phyloP scores from a whole-genome alignment of 2,888 invertebrate species.

The Choreutis nemorana region DNA sequence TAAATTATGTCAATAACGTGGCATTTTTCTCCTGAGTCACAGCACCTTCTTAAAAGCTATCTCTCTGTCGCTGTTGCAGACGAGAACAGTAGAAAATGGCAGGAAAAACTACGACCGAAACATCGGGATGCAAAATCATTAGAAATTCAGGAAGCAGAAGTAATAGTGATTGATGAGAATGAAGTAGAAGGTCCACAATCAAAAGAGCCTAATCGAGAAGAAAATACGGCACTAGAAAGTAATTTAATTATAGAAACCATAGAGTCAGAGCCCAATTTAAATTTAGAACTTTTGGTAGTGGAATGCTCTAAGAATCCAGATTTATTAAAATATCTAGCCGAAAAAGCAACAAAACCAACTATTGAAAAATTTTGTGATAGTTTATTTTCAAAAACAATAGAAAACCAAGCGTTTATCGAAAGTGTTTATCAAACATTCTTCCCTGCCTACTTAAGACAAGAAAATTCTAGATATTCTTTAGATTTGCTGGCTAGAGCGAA shows the following conservation, averaged over 20 bases:
- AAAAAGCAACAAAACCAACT: conserved; percentile 17
- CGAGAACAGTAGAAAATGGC: too few relatives aligned
- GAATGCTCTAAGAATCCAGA: conserved; percentile 19
- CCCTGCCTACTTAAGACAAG: conserved; percentile 21
- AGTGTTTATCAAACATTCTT: conserved; percentile 23
- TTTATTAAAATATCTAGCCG: conserved; percentile 20
- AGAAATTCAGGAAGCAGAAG: too few relatives aligned
- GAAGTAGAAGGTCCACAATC: too few relatives aligned
- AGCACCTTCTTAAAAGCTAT: too few relatives aligned
- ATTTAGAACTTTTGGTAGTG: conserved; percentile 18
- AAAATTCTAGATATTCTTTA: conserved; percentile 21
- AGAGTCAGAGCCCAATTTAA: conserved; percentile 19
- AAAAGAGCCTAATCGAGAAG: too few relatives aligned
- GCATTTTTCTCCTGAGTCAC: too few relatives aligned
- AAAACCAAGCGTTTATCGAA: conserved; percentile 16
- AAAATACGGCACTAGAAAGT: too few relatives aligned
- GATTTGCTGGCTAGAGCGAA: conserved; percentile 27
- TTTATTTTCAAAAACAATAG: conserved; percentile 16
- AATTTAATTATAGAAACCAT: conserved; percentile 20
- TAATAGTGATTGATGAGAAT: too few relatives aligned
- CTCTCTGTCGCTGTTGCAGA: too few relatives aligned
- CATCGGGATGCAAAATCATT: too few relatives aligned
- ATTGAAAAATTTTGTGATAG: conserved; percentile 25
- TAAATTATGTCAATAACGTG: too few relatives aligned
- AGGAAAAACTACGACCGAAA: too few relatives aligned